Evolutionary conservation across 2,113 vertebrate genomes (phyloP).

Genomic region (Chloroceryle aenea): DNA sequence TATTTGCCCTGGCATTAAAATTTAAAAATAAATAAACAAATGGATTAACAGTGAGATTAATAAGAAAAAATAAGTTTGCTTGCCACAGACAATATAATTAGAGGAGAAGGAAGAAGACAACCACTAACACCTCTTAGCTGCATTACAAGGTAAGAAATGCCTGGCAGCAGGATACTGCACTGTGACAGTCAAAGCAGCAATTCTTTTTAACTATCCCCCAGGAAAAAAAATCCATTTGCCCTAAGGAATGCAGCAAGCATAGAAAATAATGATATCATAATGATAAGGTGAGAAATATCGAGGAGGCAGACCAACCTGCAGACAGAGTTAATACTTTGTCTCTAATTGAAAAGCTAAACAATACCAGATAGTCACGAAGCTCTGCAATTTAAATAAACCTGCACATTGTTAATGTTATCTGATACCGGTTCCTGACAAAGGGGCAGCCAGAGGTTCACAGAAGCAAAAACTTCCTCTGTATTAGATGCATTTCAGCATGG

Average conservation of each 20-base stretch:
- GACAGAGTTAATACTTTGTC: background rate
- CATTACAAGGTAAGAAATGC: background rate
- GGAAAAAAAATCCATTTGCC: background rate
- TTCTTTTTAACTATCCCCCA: background rate
- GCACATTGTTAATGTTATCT: background rate
- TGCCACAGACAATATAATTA: background rate
- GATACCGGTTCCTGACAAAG: background rate
- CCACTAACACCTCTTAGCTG: background rate
- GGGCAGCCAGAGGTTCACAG: background rate
- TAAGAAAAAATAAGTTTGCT: background rate
- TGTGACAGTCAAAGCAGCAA: background rate
- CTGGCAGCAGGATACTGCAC: background rate
- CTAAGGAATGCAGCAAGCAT: background rate
- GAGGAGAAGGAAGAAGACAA: background rate
- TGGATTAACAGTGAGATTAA: background rate
- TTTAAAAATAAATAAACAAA: background rate
- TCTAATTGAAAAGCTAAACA: background rate
- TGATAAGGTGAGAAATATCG: background rate
- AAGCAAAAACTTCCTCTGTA: background rate
- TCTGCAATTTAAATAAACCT: background rate
- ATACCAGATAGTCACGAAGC: background rate
- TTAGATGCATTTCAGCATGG: background rate
- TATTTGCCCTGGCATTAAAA: background rate
- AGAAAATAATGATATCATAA: background rate
- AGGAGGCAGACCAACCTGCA: background rate